These are phyloP conservation scores for Onychorhynchus coronatus DNA, from an alignment of 2,113 vertebrate species.

Conservation along the genomic window DNA sequence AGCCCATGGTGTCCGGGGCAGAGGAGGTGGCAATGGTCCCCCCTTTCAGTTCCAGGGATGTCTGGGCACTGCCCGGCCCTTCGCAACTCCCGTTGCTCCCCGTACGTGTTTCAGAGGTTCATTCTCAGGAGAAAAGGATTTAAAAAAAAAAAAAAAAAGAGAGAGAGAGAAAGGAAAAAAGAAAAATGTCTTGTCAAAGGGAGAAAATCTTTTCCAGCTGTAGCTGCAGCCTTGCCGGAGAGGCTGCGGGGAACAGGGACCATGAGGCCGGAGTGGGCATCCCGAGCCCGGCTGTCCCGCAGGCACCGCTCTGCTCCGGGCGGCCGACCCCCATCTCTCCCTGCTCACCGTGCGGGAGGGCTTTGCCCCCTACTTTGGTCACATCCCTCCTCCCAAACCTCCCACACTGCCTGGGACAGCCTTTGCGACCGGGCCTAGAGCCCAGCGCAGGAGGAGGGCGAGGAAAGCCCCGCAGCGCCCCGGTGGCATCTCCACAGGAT, in stretches of 20 bases:
- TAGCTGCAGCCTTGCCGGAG: background rate
- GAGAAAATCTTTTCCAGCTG: background rate
- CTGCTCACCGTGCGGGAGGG: background rate
- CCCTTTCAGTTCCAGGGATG: accelerated
- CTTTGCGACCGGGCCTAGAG: background rate
- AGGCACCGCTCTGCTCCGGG: background rate
- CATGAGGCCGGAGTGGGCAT: background rate
- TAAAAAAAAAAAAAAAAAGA: background rate
- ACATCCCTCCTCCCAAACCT: background rate
- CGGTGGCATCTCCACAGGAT: background rate
- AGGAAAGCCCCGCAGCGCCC: background rate
- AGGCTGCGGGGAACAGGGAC: background rate
- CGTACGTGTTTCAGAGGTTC: background rate
- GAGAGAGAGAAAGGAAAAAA: background rate
- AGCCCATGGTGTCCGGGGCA: accelerated
- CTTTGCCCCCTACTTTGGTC: background rate
- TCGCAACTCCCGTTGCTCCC: accelerated
- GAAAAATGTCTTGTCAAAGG: background rate
- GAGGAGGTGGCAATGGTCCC: background rate
- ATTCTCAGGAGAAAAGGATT: background rate
- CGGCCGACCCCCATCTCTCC: too few species aligned
- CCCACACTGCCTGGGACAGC: background rate
- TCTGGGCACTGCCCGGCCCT: background rate
- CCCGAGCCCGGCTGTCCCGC: background rate
- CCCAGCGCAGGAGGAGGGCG: background rate